Percentiles rank a stretch among this genome's conserved stretches.
Evolutionary conservation across 2,888 invertebrate species (phyloP).

Genomic region (Drosophila pegasa): DNA sequence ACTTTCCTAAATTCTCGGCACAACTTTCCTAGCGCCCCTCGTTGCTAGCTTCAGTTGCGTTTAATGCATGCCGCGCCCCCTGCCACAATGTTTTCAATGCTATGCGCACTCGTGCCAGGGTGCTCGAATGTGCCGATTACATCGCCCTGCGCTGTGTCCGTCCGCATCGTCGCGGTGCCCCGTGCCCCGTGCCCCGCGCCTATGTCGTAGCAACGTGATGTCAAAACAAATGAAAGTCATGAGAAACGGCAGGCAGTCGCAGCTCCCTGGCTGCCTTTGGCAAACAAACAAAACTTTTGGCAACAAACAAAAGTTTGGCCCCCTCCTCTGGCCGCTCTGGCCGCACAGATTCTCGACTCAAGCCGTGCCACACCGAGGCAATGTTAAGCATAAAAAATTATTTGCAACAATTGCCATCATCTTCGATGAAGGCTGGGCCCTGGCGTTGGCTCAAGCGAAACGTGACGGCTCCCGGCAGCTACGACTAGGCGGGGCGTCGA

Average conservation of each 20-base stretch:
- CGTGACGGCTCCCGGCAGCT: slow-evolving; percentile 65
- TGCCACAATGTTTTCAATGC: slow-evolving; percentile 18
- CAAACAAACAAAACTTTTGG: slow-evolving; percentile 74
- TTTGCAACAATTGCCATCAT: slow-evolving; percentile 79
- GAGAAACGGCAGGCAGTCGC: slow-evolving; percentile 61
- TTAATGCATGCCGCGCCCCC: slow-evolving; percentile 49
- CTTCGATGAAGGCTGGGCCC: slow-evolving; percentile 43
- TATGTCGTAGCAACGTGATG: slow-evolving; percentile 69
- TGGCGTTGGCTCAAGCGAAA: slow-evolving; percentile 43
- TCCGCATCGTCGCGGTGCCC: slow-evolving; percentile 5
- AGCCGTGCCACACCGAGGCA: slow-evolving; percentile 36
- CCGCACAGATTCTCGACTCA: slow-evolving; percentile 10
- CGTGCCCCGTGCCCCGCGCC: slow-evolving; percentile 4
- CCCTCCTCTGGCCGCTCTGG: slow-evolving; percentile 2
- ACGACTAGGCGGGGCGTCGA: slow-evolving; percentile 51
- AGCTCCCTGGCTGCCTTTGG: slow-evolving; percentile 52
- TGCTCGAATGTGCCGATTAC: slow-evolving; percentile 64
- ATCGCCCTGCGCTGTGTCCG: slow-evolving; percentile 7
- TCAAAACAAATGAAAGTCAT: slow-evolving; percentile 77
- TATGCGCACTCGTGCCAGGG: slow-evolving; percentile 53
- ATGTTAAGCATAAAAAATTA: slow-evolving; percentile 73
- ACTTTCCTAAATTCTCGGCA: neutral
- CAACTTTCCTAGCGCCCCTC: slow-evolving; percentile 34
- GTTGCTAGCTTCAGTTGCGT: slow-evolving; percentile 35
- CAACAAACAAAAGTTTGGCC: slow-evolving; percentile 73